Evolutionary conservation across 2,113 vertebrate species (phyloP).

Genomic region (Lanius collurio): DNA sequence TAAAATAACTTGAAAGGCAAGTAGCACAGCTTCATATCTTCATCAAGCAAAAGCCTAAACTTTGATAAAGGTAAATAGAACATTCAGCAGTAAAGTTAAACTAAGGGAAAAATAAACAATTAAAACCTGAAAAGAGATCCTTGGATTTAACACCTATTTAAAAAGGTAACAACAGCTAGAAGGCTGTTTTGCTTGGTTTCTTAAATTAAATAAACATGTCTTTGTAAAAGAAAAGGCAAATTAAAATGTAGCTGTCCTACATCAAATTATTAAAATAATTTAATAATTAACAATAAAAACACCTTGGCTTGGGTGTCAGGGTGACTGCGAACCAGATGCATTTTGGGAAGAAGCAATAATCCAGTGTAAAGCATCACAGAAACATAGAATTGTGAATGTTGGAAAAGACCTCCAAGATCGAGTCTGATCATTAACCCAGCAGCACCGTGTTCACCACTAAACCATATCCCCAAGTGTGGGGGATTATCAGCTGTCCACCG

Average conservation of each 20-base stretch:
- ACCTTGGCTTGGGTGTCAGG: background rate
- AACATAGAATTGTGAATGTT: background rate
- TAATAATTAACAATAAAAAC: background rate
- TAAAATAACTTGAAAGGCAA: constrained; percentile 45
- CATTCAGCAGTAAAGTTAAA: background rate
- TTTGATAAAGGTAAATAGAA: background rate
- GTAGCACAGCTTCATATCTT: constrained; percentile 22
- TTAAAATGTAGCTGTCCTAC: background rate
- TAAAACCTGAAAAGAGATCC: background rate
- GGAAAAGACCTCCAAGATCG: background rate
- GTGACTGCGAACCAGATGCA: background rate
- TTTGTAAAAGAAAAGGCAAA: background rate
- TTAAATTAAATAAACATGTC: background rate
- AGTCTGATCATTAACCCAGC: background rate
- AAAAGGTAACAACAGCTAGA: background rate
- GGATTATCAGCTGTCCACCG: too few relatives aligned
- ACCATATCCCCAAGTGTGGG: background rate
- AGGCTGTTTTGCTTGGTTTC: background rate
- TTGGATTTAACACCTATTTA: background rate
- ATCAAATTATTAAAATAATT: background rate
- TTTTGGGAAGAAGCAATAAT: background rate
- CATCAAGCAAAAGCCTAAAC: background rate
- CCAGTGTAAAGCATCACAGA: background rate
- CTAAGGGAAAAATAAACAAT: background rate
- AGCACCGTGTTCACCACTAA: background rate